Conservation (phyloP, 2,888 invertebrate species). For the Calephelis perditalis region DNA sequence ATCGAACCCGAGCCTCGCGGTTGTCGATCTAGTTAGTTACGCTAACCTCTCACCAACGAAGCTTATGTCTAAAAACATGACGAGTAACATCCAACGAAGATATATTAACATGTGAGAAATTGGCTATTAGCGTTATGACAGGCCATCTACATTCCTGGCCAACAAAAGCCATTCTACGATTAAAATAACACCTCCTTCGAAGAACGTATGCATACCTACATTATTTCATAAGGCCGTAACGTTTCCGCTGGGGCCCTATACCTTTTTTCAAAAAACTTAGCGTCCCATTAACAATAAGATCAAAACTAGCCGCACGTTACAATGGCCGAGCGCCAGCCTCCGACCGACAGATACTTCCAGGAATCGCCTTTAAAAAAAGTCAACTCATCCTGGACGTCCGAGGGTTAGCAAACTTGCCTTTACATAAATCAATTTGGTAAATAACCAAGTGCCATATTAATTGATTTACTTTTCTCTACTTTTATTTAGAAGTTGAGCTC, state of each 20-base stretch:
- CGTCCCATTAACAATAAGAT: conserved; percentile 77
- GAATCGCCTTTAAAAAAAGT: conserved; percentile 70
- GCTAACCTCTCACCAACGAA: no score
- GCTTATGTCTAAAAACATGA: conserved; percentile 6
- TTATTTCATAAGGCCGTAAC: conserved; percentile 75
- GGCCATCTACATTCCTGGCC: conserved; percentile 74
- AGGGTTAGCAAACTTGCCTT: conserved; percentile 52
- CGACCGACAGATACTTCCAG: conserved; percentile 65
- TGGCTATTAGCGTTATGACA: conserved; percentile 75
- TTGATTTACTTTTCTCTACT: no score
- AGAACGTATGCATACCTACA: conserved; percentile 64
- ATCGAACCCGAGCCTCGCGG: no score
- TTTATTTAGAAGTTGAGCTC: no score
- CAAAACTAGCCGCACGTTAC: conserved; percentile 75
- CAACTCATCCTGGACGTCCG: conserved; percentile 72
- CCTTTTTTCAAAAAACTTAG: conserved; percentile 75
- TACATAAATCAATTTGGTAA: conserved; percentile 10
- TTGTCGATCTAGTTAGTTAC: no score
- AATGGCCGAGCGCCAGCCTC: conserved; percentile 74
- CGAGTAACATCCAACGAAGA: conserved; percentile 12
- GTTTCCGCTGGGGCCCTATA: conserved; percentile 75
- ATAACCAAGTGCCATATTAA: not conserved
- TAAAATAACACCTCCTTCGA: conserved; percentile 74
- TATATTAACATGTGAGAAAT: conserved; percentile 56
- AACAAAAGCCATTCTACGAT: conserved; percentile 74